Base-by-base conservation (phyloP, 2,797 vertebrate genomes). In the Cryptoprocta ferox region DNA sequence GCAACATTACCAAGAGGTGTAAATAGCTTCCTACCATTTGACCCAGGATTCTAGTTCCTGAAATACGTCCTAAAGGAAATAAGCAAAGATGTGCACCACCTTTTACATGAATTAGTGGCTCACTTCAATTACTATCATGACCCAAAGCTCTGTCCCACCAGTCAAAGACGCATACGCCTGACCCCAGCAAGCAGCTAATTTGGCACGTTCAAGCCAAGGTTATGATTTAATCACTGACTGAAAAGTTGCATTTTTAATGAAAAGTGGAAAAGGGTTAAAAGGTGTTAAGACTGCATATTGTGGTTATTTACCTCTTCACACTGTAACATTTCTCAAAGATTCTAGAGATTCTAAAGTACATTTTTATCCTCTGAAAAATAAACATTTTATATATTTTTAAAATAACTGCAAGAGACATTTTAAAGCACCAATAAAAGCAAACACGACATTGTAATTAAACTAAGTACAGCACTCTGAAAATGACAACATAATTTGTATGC, bases 401-500 rank as follows among this genome's bases (percentile, higher is more conserved):
- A 94, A 94, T 84, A 98, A 97, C 73, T 53, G 21, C 16, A 35
- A 79, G 45, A 95, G 66, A 86, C 26, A 96, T 93, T 96, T 91
- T 93, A 92, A 96, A 94, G 75, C 70, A 96, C 26, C 45, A 93
- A 78, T 95, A 95, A 97, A 92, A 93, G 76, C 84, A 91, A 97
- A 97, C 96, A 84, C 83, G 95, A 89, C 94, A 68, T 95, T 95
- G 83, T 95, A 97, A 97, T 97, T 97, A 97, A 93, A 86, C 78
- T 93, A 97, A 97, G 91, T 89, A 84, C 39, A 93, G 80, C 65
- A 63, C 89, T 97, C 89, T 87, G 90, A 94, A 84, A 90, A 93
- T 95, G 95, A 94, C 96, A 97, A 95, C 95, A 96, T 97, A 97
- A 97, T 97, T 97, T 93, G n/a, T 88, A 95, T 96, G 90, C 89